phyloP scores from a whole-genome alignment of 2,797 vertebrate species.

The Hydrocynus forskahlii region DNA sequence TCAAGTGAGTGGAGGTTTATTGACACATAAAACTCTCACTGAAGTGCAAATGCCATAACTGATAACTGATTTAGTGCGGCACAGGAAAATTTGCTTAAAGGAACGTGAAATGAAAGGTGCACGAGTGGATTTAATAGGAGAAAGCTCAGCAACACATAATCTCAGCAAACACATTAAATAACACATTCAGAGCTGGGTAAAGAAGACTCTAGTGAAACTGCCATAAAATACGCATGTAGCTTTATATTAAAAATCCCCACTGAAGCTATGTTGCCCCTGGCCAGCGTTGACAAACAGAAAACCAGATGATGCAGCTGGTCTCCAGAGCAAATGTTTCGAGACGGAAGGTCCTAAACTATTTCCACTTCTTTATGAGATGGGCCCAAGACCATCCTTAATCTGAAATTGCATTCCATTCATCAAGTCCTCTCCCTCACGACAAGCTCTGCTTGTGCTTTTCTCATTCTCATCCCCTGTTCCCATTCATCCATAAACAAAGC shows the following conservation, averaged over 20 bases:
- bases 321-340: slow-evolving; percentile 57
- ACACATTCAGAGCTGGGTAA: not conserved
- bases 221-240: slow-evolving; percentile 45
- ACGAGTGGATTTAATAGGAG: not conserved
- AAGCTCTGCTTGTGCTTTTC: slow-evolving; percentile 37
- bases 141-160: not conserved
- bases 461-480: slow-evolving; percentile 24
- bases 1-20: no score
- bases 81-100: no score
- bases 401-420: slow-evolving; percentile 75
- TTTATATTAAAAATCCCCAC: not conserved
- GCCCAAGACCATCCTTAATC: slow-evolving; percentile 55
- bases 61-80: no score
- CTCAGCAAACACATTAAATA: not conserved
- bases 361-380: slow-evolving; percentile 64
- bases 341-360: slow-evolving; percentile 75
- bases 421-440: slow-evolving; percentile 66
- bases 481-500: slow-evolving; percentile 28
- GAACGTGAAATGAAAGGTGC: no score
- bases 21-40: no score
- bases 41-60: no score
- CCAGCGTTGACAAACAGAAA: not conserved
- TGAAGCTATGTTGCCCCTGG: not conserved
- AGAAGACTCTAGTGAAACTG: not conserved
- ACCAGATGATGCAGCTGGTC: slow-evolving; percentile 23